phyloP scores from a whole-genome alignment of 2,797 vertebrate species.

The Numenius phaeopus region DNA sequence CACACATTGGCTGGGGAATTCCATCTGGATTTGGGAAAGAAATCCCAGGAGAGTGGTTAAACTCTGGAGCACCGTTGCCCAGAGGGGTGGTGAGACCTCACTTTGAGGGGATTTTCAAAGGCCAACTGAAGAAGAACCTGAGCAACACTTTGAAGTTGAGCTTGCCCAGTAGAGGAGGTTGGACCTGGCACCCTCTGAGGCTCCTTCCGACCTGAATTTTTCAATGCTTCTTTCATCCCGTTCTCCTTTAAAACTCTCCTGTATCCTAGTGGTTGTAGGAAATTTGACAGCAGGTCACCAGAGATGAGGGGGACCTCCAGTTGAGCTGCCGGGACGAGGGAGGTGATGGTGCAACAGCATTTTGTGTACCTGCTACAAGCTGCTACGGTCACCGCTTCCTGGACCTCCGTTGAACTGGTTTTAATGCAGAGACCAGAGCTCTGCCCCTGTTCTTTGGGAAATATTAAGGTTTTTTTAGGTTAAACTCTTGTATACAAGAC shows the following conservation, averaged over 20 bases:
- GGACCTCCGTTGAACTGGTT: rapidly evolving
- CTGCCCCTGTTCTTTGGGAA: not conserved
- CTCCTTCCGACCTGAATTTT: not conserved
- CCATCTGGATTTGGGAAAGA: not conserved
- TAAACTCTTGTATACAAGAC: not conserved
- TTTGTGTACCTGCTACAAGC: not conserved
- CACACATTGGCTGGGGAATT: not conserved
- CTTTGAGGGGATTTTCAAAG: not conserved
- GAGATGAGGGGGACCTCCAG: not conserved
- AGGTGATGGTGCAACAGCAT: rapidly evolving
- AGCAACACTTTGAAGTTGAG: not conserved
- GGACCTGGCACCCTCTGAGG: not conserved
- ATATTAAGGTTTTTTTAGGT: not conserved
- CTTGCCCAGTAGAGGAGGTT: not conserved
- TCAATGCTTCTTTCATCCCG: rapidly evolving
- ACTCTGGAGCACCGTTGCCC: not conserved
- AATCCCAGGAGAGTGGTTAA: not conserved
- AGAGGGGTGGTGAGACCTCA: not conserved
- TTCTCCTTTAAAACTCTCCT: not conserved
- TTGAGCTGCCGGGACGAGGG: not conserved
- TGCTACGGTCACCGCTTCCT: rapidly evolving
- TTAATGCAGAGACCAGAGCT: not conserved
- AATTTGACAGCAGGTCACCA: not conserved
- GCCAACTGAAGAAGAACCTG: not conserved
- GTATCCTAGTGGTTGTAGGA: rapidly evolving